Base-by-base conservation (phyloP, 1,140 invertebrate genomes). In the Hycleus cichorii region DNA sequence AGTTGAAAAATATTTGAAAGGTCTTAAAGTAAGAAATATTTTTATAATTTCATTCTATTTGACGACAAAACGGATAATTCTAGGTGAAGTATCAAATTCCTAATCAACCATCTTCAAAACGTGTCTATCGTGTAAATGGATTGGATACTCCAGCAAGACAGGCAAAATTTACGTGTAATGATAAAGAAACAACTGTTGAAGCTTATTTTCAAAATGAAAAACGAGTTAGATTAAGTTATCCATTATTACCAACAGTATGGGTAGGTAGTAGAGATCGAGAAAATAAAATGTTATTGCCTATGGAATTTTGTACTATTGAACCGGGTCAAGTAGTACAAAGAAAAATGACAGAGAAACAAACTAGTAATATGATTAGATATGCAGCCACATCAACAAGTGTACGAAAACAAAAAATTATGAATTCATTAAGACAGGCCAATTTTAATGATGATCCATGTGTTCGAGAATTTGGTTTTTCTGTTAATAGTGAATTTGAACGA, bases 341-440 rank as follows among this genome's bases (percentile, higher is more conserved):
- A 38, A 83, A 81, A 68, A 67, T 83, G 63, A 70, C 72, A 46
- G 80, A 83, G 44, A 59, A 40, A 0, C 86, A 89, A 71, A 82
- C 87, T 1, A 57, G 77, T 0, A 73, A 65, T 0, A 87, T 90
- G 85, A 86, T 91, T 0, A 72, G 66, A 47, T 73, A 66, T 43
- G 81, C 87, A 1, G 87, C 87, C 1, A 86, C 82, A 1, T 64
- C 73, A 4, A 82, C 87, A 0, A 64, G 76, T 3, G 68, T 63
- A 1, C 76, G 88, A 0, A 84, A 84, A 64, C 1, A 58, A 0
- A 88, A 84, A 67, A 90, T 90, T 25, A 72, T 80, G 64, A 69
- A 80, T 6, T 72, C 81, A 9, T 77, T 87, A 26, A 62, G 65
- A 39, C 70, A 67, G 8, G 72, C 76, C 3, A 58, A 74, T 2